A percentile compares a stretch with the other conserved stretches of the same genome.
Conservation (phyloP, 2,888 invertebrate species). For the Reticulitermes lucifugus region DNA sequence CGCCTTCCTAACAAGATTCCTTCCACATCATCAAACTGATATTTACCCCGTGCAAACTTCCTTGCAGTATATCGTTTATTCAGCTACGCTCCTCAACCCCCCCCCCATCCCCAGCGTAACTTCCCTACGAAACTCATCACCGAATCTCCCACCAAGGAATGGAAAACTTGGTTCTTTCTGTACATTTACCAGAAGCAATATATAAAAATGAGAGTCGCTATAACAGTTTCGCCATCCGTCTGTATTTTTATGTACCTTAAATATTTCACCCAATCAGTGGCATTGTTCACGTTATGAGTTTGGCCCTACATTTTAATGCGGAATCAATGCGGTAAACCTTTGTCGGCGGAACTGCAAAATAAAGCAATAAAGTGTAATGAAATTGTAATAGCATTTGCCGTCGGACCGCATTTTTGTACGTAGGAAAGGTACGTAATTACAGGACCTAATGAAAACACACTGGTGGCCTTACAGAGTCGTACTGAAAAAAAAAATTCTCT, state of each 20-base stretch:
- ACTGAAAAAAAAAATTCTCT: conserved; percentile 14
- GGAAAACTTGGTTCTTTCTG: neutral
- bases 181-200: neutral
- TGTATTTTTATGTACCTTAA: neutral
- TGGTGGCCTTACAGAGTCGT: neutral
- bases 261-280: neutral
- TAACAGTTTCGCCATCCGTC: neutral
- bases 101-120: neutral
- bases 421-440: conserved; percentile 9
- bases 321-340: neutral
- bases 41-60: conserved; percentile 35
- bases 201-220: neutral
- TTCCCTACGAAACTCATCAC: neutral
- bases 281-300: neutral
- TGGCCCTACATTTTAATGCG: conserved; percentile 2
- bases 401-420: neutral
- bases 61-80: conserved; percentile 35
- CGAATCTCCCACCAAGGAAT: neutral
- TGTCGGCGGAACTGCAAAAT: neutral
- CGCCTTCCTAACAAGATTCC: conserved; percentile 24
- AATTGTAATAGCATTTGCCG: neutral
- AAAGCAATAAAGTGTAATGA: conserved; percentile 18
- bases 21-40: conserved; percentile 43
- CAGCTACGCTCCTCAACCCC: neutral
- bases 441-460: conserved; percentile 27